Evolutionary conservation across 2,888 invertebrate species (phyloP).

Genomic region (Lordiphosa fenestrarum): DNA sequence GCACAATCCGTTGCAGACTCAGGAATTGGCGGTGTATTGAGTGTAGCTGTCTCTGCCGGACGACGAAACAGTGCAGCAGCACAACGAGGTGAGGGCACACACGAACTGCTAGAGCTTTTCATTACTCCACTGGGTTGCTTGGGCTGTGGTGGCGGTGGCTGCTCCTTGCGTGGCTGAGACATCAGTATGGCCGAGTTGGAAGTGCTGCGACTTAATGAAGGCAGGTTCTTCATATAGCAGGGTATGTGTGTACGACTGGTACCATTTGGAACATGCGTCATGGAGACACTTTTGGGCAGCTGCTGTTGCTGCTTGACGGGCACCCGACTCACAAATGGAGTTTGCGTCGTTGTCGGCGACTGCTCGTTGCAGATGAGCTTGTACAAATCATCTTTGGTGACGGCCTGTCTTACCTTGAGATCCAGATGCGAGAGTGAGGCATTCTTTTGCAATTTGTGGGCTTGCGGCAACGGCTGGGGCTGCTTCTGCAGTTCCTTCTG

Average conservation of each 20-base stretch:
- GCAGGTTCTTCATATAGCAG: slow-evolving; percentile 78
- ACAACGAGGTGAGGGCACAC: slow-evolving; percentile 72
- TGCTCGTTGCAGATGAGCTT: slow-evolving; percentile 79
- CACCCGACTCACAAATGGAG: slow-evolving; percentile 61
- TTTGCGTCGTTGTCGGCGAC: slow-evolving; percentile 44
- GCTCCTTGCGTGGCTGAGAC: slow-evolving; percentile 20
- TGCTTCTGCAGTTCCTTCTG: slow-evolving; percentile 73
- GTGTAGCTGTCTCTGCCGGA: slow-evolving; percentile 41
- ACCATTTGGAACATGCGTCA: slow-evolving; percentile 75
- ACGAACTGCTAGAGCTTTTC: slow-evolving; percentile 80
- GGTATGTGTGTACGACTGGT: slow-evolving; percentile 79
- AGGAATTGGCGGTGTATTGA: slow-evolving; percentile 16
- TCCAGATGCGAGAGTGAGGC: slow-evolving; percentile 79
- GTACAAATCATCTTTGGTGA: slow-evolving; percentile 80
- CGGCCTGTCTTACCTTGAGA: slow-evolving; percentile 78
- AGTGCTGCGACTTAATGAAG: slow-evolving; percentile 78
- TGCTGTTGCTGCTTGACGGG: slow-evolving; percentile 60
- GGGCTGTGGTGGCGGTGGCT: background rate
- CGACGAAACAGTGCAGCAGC: slow-evolving; percentile 58
- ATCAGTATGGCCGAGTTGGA: slow-evolving; percentile 79
- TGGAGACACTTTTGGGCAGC: slow-evolving; percentile 78
- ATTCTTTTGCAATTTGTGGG: slow-evolving; percentile 76
- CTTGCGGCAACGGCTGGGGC: slow-evolving; percentile 29
- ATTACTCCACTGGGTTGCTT: slow-evolving; percentile 56
- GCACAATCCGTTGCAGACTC: slow-evolving; percentile 56